These are phyloP conservation scores for Cnemophilus loriae DNA, from an alignment of 2,113 vertebrate species.

Conservation along the genomic window DNA sequence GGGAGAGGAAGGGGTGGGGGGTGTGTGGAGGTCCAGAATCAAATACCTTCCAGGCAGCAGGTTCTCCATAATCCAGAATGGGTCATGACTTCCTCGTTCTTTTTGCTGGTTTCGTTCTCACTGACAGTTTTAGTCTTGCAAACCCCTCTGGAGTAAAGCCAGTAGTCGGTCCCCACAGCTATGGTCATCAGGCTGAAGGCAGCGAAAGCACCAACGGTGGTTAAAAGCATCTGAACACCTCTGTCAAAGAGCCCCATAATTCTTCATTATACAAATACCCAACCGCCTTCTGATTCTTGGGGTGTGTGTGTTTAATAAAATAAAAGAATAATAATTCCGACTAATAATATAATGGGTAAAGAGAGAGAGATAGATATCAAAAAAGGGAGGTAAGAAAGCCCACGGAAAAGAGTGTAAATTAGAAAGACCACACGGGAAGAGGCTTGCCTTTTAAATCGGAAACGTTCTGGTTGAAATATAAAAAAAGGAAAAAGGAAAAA, in stretches of 20 bases:
- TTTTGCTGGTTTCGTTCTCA: slow-evolving; percentile 99
- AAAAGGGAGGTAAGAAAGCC: slow-evolving; percentile 80
- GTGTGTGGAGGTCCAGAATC: slow-evolving; percentile 58
- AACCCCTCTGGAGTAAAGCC: slow-evolving; percentile 97
- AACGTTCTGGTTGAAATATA: slow-evolving; percentile 75
- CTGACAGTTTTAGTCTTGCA: slow-evolving; percentile 95
- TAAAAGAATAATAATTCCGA: slow-evolving; percentile 72
- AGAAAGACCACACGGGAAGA: slow-evolving; percentile 77
- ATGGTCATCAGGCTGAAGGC: slow-evolving; percentile 99
- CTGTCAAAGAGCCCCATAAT: slow-evolving; percentile 99
- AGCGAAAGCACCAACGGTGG: slow-evolving; percentile 98
- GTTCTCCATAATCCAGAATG: slow-evolving; percentile 99
- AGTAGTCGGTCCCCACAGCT: slow-evolving; percentile 98
- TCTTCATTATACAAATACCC: slow-evolving; percentile 99
- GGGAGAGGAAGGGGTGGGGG: neutral
- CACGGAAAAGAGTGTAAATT: slow-evolving; percentile 79
- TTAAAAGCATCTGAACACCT: slow-evolving; percentile 99
- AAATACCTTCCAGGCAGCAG: slow-evolving; percentile 98
- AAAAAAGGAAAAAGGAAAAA: slow-evolving; percentile 56
- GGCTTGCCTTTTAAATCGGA: slow-evolving; percentile 78
- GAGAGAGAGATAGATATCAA: slow-evolving; percentile 69
- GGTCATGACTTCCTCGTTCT: slow-evolving; percentile 99
- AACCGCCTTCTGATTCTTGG: slow-evolving; percentile 88
- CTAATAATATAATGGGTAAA: slow-evolving; percentile 73
- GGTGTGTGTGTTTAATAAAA: slow-evolving; percentile 80